Conservation (phyloP, 2,797 vertebrate genomes). For the Notoglanidium macrostoma region DNA sequence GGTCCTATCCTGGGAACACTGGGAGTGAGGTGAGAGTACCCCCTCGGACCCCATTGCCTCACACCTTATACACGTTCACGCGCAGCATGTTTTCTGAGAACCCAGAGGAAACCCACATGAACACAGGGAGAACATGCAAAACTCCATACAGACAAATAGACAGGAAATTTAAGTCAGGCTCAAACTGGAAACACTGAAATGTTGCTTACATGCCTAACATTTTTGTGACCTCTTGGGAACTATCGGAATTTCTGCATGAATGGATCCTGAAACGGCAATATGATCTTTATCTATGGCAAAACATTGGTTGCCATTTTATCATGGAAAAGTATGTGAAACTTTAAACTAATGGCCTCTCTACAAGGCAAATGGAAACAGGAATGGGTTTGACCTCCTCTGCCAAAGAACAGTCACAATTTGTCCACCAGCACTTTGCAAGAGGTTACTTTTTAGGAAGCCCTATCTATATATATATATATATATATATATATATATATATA, state of each 20-base stretch:
- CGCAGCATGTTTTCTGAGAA: neutral
- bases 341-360: neutral
- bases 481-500: no score
- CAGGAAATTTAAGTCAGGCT: no score
- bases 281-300: neutral
- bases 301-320: neutral
- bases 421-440: neutral
- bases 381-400: neutral
- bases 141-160: neutral
- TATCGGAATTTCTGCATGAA: neutral
- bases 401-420: neutral
- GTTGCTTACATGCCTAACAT: neutral
- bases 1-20: no score
- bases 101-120: neutral
- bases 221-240: neutral
- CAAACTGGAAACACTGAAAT: neutral
- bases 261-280: no score
- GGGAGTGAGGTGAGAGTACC: neutral
- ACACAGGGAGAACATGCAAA: neutral
- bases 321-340: neutral
- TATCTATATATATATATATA: no score
- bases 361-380: neutral
- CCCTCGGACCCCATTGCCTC: neutral
- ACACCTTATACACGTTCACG: neutral
- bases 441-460: neutral